Base-by-base conservation (phyloP, 2,888 invertebrate species). In the Nineta flava region DNA sequence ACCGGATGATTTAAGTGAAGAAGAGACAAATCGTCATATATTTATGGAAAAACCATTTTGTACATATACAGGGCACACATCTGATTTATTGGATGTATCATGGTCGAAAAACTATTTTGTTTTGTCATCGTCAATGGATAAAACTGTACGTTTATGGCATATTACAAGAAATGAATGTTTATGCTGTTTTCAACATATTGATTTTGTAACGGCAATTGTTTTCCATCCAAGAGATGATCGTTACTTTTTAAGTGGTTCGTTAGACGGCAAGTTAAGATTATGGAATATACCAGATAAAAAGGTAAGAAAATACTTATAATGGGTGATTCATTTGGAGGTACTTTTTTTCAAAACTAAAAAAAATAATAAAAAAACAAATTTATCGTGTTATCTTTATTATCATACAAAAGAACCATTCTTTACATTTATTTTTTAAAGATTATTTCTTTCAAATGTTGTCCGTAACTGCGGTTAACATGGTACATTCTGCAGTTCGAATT, bases 251-350 rank as follows among this genome's bases (percentile, higher is more conserved):
- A 96, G 95, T 52, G 99, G 99, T 13, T 95, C 95, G 16, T 70
- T 99, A 45, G 99, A 99, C 67, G 97, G 99, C 2, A 99, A 97
- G 69, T 72, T 99, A 47, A 74, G 99, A n/a, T 71, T 99, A 7
- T 99, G 99, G 99, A 95, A 97, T 68, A 99, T 99, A 62, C 96
- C 97, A 0, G 97, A 99, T 64, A 99, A 99, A 65, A 95, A 95
- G 69, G 77, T 76, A 53, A 47, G 43, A 5, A 50, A 34, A 19
- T 31, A 26, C n/a, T n/a, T n/a, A n/a, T n/a, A n/a, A n/a, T n/a
- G n/a, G n/a, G n/a, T n/a, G n/a, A n/a, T n/a, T n/a, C n/a, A n/a
- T n/a, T n/a, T n/a, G n/a, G n/a, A n/a, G n/a, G n/a, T n/a, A n/a
- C n/a, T n/a, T n/a, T n/a, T n/a, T n/a, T n/a, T n/a, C n/a, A n/a